Conservation (phyloP, 2,797 vertebrate species). For the Clarias fuscus region DNA sequence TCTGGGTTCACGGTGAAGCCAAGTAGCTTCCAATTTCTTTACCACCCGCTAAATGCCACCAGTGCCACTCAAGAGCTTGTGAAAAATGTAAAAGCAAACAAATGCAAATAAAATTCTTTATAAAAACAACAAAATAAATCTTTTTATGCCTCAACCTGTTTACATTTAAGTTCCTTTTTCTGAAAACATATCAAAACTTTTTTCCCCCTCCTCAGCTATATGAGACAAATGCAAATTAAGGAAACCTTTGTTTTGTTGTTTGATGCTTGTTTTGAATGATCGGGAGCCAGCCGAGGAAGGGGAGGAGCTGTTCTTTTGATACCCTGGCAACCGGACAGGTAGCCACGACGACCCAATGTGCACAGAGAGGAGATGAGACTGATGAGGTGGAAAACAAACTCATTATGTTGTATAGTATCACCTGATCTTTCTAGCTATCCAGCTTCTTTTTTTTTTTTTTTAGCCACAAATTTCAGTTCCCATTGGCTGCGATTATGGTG, state of each 20-base stretch:
- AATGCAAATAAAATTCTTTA: no score
- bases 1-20: background rate
- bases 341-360: constrained; percentile 55
- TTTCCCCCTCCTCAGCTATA: background rate
- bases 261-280: constrained; percentile 34
- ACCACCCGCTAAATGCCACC: no score
- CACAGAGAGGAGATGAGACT: constrained; percentile 42
- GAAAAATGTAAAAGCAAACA: background rate
- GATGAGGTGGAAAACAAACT: constrained; percentile 57
- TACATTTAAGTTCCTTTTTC: background rate
- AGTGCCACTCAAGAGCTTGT: background rate
- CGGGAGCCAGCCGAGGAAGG: constrained; percentile 13
- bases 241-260: background rate
- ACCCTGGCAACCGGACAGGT: constrained; percentile 57
- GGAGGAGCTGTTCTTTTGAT: constrained; percentile 39
- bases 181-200: background rate
- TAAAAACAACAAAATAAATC: background rate
- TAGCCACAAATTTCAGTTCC: background rate
- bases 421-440: background rate
- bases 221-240: background rate
- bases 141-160: background rate
- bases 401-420: constrained; percentile 25
- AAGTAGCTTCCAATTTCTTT: background rate
- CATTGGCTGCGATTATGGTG: background rate
- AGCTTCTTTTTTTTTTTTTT: background rate